Conservation (phyloP, 2,888 invertebrate genomes). For the Charanyca ferruginea region DNA sequence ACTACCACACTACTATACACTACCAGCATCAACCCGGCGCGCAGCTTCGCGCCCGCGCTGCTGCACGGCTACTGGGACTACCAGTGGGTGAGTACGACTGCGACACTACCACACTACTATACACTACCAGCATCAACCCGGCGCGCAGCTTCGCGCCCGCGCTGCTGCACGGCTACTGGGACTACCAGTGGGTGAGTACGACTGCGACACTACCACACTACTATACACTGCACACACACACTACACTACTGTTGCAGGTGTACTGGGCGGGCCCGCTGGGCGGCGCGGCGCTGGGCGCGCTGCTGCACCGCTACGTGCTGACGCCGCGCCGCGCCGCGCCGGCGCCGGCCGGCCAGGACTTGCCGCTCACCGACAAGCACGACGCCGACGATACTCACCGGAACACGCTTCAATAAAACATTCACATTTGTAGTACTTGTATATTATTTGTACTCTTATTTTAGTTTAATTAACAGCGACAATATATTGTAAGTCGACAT, state of each 20-base stretch:
- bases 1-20: neutral
- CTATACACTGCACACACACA: too few relatives aligned
- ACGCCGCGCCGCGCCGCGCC: constrained; percentile 80
- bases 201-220: neutral
- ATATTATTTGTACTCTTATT: too few relatives aligned
- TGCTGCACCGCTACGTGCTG: constrained; percentile 79
- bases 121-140: constrained; percentile 82
- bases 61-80: constrained; percentile 91
- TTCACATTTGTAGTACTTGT: too few relatives aligned
- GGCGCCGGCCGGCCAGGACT: constrained; percentile 85
- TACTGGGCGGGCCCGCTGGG: constrained; percentile 86
- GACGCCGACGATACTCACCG: constrained; percentile 9
- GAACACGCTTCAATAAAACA: neutral
- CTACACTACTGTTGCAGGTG: constrained; percentile 83
- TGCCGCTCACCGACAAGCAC: constrained; percentile 89
- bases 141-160: constrained; percentile 94
- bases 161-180: constrained; percentile 92
- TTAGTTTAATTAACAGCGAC: too few relatives aligned
- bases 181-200: constrained; percentile 93
- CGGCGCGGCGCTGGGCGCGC: constrained; percentile 78
- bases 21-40: constrained; percentile 93
- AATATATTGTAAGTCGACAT: too few relatives aligned
- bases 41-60: constrained; percentile 94
- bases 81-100: constrained; percentile 94
- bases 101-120: neutral